A percentile compares a stretch with the other conserved stretches of the same genome.
Evolutionary conservation across 2,797 vertebrate genomes (phyloP).

Genomic region (Pangasius macronema): DNA sequence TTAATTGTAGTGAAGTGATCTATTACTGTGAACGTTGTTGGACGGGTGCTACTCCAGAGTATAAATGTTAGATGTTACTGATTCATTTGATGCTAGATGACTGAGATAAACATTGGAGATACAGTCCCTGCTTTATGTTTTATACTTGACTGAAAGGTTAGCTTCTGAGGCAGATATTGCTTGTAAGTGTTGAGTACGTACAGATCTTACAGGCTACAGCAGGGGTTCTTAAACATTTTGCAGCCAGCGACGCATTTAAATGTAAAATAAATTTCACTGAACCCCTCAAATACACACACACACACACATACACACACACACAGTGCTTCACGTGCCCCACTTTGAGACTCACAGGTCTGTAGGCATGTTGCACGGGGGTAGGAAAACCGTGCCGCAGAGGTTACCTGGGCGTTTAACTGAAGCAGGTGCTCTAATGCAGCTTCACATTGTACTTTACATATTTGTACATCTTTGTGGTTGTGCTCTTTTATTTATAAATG

Average conservation of each 20-base stretch:
- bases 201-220: neutral
- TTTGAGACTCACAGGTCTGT: neutral
- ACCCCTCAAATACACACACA: neutral
- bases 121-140: neutral
- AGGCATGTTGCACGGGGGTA: neutral
- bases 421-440: neutral
- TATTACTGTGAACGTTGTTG: constrained; percentile 7
- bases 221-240: neutral
- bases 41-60: neutral
- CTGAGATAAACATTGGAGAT: neutral
- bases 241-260: neutral
- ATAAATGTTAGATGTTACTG: constrained; percentile 12
- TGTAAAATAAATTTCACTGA: neutral
- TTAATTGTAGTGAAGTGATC: neutral
- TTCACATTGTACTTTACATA: neutral
- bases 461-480: constrained; percentile 9
- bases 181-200: too few species aligned
- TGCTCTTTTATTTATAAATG: neutral
- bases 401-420: neutral
- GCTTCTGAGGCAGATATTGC: too few species aligned
- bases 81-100: constrained; percentile 7
- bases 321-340: neutral
- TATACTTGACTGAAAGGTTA: neutral
- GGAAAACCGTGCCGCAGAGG: neutral
- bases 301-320: too few species aligned